Base-by-base conservation (phyloP, 2,888 invertebrate species). In the Platynereis dumerilii region DNA sequence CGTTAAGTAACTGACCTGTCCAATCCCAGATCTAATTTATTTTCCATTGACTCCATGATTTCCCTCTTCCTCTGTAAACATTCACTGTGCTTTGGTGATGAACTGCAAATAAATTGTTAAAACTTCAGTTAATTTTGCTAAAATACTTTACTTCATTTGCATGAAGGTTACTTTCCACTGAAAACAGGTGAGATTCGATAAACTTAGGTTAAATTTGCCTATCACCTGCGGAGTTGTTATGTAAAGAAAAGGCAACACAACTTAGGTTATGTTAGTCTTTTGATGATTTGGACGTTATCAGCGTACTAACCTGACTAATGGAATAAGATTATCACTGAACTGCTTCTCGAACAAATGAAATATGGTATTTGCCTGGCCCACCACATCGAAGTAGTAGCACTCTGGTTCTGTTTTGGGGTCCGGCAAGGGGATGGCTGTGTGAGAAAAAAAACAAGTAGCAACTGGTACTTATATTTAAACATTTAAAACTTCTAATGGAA, bases 271-370 rank as follows among this genome's bases (percentile, higher is more conserved):
- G n/a, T n/a, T n/a, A n/a, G n/a, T n/a, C n/a, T n/a, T n/a, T n/a
- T n/a, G n/a, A n/a, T n/a, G n/a, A n/a, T n/a, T n/a, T n/a, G n/a
- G n/a, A n/a, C n/a, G n/a, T n/a, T n/a, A n/a, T n/a, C n/a, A n/a
- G n/a, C n/a, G n/a, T 3, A 82, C 88, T 88, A 87, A 94, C 94
- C 90, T 88, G 45, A 97, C 89, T 73, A 96, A 89, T 7, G 96
- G 95, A 48, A 95, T 86, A 2, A 97, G 89, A 65, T 91, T 91
- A 80, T 96, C 95, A 74, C 90, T 91, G 81, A 94, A 96, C 76
- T 94, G 92, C 78, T 96, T 96, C 74, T 96, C 96, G 80, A 97
- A 89, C 78, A 97, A 87, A 83, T 93, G 93, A 15, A 96, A 92
- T 61, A 97, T 94, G 65, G 92, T 92, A 81, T 96, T 96, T 29